Conservation (phyloP, 2,113 vertebrate genomes). For the Emydura subglobosa region DNA sequence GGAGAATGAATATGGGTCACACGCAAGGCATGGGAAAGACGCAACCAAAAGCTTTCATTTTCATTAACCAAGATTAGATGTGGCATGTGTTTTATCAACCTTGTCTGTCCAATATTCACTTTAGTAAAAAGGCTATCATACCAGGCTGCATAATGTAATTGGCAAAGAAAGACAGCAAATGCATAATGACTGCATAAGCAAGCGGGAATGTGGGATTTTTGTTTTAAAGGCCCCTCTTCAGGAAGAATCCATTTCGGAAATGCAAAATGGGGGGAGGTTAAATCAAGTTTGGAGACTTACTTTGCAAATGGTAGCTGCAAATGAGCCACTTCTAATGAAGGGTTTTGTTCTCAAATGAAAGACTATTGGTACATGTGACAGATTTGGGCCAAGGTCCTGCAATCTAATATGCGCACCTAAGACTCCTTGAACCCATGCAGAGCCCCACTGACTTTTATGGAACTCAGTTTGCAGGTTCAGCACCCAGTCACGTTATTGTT, state of each 20-base stretch:
- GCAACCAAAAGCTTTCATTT: slow-evolving; percentile 70
- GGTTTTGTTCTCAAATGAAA: fast-evolving
- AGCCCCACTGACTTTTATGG: background rate
- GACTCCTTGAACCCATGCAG: background rate
- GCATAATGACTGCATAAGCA: background rate
- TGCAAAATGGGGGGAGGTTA: background rate
- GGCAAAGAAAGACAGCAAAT: slow-evolving; percentile 44
- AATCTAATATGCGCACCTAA: background rate
- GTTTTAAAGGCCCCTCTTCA: background rate
- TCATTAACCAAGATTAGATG: slow-evolving; percentile 68
- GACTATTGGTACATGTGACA: fast-evolving
- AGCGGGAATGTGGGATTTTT: background rate
- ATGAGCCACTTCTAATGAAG: background rate
- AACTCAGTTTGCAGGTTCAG: background rate
- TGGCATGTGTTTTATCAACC: slow-evolving; percentile 69
- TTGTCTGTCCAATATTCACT: slow-evolving; percentile 38
- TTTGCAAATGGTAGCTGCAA: background rate
- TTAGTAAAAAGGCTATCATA: slow-evolving; percentile 59
- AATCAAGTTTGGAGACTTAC: background rate
- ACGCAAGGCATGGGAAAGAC: slow-evolving; percentile 55
- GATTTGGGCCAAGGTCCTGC: background rate
- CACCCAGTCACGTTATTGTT: too few relatives aligned
- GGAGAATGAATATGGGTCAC: slow-evolving; percentile 39
- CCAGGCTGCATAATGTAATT: slow-evolving; percentile 51
- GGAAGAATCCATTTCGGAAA: background rate